Conservation (phyloP, 2,888 invertebrate genomes). For the Meloe dianella region DNA sequence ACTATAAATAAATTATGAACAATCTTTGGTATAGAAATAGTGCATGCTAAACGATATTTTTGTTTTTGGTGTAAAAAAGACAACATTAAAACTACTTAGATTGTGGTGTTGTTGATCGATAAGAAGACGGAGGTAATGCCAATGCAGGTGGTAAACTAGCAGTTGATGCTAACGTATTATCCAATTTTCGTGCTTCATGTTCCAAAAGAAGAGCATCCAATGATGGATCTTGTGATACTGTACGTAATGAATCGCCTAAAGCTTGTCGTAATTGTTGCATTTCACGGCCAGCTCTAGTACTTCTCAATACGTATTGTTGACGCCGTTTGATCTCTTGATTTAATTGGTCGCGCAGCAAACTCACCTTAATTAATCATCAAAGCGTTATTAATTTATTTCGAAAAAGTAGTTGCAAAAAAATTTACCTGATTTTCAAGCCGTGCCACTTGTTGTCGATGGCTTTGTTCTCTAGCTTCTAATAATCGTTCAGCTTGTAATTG, state of each 20-base stretch:
- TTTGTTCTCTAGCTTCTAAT: slow-evolving; percentile 86
- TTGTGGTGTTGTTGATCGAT: slow-evolving; percentile 54
- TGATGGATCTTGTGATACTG: slow-evolving; percentile 83
- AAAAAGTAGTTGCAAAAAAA: background rate
- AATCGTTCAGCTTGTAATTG: slow-evolving; percentile 89
- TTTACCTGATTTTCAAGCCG: slow-evolving; percentile 90
- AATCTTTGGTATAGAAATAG: slow-evolving; percentile 28
- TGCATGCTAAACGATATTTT: slow-evolving; percentile 26
- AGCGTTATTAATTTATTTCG: background rate
- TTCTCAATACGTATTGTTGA: slow-evolving; percentile 86
- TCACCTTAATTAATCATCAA: slow-evolving; percentile 64
- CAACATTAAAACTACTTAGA: slow-evolving; percentile 51
- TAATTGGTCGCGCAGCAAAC: slow-evolving; percentile 78
- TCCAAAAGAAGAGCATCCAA: slow-evolving; percentile 87
- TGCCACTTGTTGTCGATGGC: slow-evolving; percentile 85
- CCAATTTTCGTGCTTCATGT: slow-evolving; percentile 82
- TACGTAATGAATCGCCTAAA: slow-evolving; percentile 78
- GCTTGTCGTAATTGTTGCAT: slow-evolving; percentile 84
- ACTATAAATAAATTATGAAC: slow-evolving; percentile 18
- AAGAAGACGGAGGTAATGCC: slow-evolving; percentile 51
- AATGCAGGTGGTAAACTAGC: slow-evolving; percentile 65
- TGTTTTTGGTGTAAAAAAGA: no score
- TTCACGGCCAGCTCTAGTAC: slow-evolving; percentile 85
- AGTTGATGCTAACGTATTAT: slow-evolving; percentile 67
- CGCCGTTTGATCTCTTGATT: slow-evolving; percentile 88